phyloP scores from a whole-genome alignment of 2,113 vertebrate species.

The Macaca nemestrina region DNA sequence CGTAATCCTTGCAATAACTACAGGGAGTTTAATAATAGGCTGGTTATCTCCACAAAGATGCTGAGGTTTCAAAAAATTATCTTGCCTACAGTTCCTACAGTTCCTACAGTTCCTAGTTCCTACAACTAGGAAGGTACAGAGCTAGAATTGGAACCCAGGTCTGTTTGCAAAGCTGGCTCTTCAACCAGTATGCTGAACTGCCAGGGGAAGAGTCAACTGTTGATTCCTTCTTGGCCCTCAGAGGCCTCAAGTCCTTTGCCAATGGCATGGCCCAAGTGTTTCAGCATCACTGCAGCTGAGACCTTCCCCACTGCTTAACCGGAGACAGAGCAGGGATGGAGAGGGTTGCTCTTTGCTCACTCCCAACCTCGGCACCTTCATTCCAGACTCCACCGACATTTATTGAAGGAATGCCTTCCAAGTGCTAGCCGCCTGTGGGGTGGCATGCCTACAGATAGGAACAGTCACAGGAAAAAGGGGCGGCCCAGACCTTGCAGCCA shows the following conservation, averaged over 20 bases:
- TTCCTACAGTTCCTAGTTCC: background rate
- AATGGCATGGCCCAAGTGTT: background rate
- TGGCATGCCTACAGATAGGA: background rate
- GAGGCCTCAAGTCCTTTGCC: background rate
- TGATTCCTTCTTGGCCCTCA: background rate
- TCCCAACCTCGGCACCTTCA: background rate
- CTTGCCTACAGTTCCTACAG: constrained; percentile 1
- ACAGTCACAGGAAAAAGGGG: background rate
- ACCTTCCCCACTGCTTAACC: background rate
- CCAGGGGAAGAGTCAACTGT: background rate
- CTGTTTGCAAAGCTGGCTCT: background rate
- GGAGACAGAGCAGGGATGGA: background rate
- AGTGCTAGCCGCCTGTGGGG: background rate
- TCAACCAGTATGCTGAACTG: background rate
- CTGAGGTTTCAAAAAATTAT: constrained; percentile 36
- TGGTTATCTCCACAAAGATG: constrained; percentile 25
- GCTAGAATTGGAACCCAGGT: background rate
- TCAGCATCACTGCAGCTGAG: background rate
- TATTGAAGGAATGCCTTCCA: background rate
- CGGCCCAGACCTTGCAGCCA: background rate
- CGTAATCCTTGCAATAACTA: background rate
- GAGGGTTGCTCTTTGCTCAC: background rate
- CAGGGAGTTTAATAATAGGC: background rate
- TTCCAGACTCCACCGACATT: background rate
- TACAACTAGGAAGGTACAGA: background rate